Evolutionary conservation across 2,113 vertebrate genomes (phyloP), one percentile per base, ranked within the genome.

Genomic region (Eulemur rufifrons): DNA sequence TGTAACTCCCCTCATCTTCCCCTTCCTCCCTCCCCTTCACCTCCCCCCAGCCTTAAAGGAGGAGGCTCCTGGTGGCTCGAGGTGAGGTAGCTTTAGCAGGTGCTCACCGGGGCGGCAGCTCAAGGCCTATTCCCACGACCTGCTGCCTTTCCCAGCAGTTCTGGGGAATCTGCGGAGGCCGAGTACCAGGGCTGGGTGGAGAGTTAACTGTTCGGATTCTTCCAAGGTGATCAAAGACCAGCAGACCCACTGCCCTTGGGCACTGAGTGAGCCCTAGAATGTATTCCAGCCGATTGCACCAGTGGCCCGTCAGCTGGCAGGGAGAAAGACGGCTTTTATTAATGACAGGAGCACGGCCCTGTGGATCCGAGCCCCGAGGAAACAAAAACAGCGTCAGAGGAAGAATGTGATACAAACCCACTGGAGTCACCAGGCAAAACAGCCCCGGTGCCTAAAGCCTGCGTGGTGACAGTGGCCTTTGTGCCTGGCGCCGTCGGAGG

Each of bases 371-470:
- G 84, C 0, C 90, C 42, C 18, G 0, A 59, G 56, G 37, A 96
- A 80, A 89, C 39, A 92, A 95, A 95, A 92, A 78, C 39, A 52
- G 71, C 39, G 0, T 18, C 34, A 8, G 69, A 87, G 82, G 2
- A 3, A 6, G 66, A 42, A n/a, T 5, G 71, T 14, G 14, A 50
- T 2, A 59, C 52, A 61, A 77, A 66, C 11, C 73, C 88, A 14
- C 64, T 1, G 32, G 56, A 96, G 83, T 18, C 54, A 0, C 0
- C 4, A 29, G 61, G 3, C 94, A 39, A 0, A 54, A 90, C 32
- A 61, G 12, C 20, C 10, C 11, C 0, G 0, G 2, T 27, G 23
- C 82, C 54, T 39, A 8, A 54, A 29, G 10, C 17, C 4, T 29
- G 90, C 27, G 2, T 89, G 86, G 3, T 89, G 86, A 81, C 84